phyloP scores from a whole-genome alignment of 2,113 vertebrate genomes.

The Paraplagusia blochii region DNA sequence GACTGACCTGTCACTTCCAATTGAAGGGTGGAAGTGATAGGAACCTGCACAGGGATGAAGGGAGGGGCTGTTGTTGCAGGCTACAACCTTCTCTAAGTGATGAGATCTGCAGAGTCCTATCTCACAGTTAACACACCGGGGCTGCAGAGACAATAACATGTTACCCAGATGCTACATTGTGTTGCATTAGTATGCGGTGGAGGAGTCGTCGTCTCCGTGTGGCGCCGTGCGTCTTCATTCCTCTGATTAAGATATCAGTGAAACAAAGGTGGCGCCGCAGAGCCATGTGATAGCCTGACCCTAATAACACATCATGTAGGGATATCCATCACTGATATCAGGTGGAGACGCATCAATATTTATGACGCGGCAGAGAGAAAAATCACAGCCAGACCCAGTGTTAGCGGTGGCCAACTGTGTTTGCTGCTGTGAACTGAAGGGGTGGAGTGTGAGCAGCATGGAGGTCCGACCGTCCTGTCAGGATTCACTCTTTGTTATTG shows the following conservation, averaged over 20 bases:
- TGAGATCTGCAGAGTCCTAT: constrained; percentile 55
- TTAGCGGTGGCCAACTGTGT: constrained; percentile 4
- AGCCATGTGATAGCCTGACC: constrained; percentile 47
- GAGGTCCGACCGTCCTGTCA: constrained; percentile 31
- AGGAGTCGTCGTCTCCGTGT: constrained; percentile 36
- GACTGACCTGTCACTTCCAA: constrained; percentile 76
- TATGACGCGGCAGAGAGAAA: constrained; percentile 26
- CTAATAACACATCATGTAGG: constrained; percentile 34
- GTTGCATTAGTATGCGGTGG: constrained; percentile 56
- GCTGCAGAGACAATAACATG: constrained; percentile 35
- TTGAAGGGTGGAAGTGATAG: constrained; percentile 62
- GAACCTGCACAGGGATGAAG: constrained; percentile 47
- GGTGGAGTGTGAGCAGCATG: background rate
- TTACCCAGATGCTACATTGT: constrained; percentile 49
- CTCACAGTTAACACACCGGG: constrained; percentile 43
- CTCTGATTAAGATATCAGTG: constrained; percentile 29
- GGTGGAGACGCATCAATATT: constrained; percentile 53
- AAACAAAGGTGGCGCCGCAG: constrained; percentile 15
- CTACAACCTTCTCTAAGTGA: constrained; percentile 59
- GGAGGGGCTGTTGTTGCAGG: constrained; percentile 27
- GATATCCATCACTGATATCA: constrained; percentile 35
- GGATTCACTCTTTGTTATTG: constrained; percentile 47
- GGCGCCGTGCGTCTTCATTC: constrained; percentile 43
- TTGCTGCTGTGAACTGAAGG: constrained; percentile 6
- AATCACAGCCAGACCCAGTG: constrained; percentile 11